Evolutionary conservation across 2,113 vertebrate genomes (phyloP).

Genomic region (Lasiurus borealis): DNA sequence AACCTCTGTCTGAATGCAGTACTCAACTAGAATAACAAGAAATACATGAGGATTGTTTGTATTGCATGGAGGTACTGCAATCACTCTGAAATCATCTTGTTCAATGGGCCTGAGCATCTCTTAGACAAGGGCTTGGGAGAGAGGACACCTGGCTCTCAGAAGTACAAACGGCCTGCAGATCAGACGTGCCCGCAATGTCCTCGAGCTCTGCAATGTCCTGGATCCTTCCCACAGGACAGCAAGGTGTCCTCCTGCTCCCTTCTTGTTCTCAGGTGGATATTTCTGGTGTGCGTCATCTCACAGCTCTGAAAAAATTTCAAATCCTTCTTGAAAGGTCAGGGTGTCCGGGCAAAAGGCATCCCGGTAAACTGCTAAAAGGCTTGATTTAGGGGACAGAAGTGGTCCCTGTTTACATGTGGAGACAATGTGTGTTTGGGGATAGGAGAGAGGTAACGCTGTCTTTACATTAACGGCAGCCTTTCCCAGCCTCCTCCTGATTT

Average conservation of each 20-base stretch:
- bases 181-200: not conserved
- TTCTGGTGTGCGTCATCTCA: not conserved
- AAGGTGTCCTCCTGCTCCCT: not conserved
- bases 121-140: not conserved
- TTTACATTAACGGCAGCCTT: not conserved
- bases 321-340: not conserved
- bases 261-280: not conserved
- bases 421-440: not conserved
- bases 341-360: not conserved
- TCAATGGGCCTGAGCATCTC: constrained; percentile 42
- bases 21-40: constrained; percentile 99
- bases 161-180: not conserved
- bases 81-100: constrained; percentile 73
- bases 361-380: not conserved
- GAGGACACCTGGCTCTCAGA: not conserved
- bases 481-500: constrained; percentile 13
- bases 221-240: not conserved
- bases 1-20: constrained; percentile 97
- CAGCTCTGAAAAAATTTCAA: not conserved
- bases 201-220: not conserved
- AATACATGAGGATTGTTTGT: constrained; percentile 89
- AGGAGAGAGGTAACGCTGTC: not conserved
- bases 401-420: not conserved
- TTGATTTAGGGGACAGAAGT: not conserved
- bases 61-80: constrained; percentile 76